Evolutionary conservation across 2,797 vertebrate genomes (phyloP), one percentile per base, ranked within the genome.

Genomic region (Acipenser oxyrinchus): DNA sequence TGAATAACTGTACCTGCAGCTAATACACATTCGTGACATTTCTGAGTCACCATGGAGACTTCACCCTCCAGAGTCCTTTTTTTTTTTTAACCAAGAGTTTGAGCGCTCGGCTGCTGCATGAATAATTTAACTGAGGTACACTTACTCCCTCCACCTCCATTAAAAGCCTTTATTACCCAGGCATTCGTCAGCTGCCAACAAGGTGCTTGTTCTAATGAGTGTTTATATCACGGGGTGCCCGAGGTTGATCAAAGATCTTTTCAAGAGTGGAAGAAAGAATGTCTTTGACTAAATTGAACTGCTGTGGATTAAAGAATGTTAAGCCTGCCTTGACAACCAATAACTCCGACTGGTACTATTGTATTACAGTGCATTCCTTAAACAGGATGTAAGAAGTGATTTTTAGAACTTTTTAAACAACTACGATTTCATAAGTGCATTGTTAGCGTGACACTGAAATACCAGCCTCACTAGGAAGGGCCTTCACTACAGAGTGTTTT

Each of bases 181-280:
- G 80, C 76, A 77, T 83, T 83, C 73, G 70, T 79, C 81, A 76
- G 81, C 78, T 76, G 74, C 79, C 75, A 9, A 70, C 72, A 74
- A 80, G 79, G 78, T 79, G 72, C 71, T 75, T 72, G 79, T 81
- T 80, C 79, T 85, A 81, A 85, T 82, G 78, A 84, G 83, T 86
- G 80, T 81, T 83, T 12, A 58, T 58, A 48, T 49, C 12, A n/a
- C 15, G 37, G 60, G 61, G 60, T 23, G 50, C 52, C 13, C 23
- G 50, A 74, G 76, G 82, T 81, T 76, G 82, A 73, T 71, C 66
- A 74, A 70, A 68, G 74, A 72, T 73, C 75, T 70, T 67, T 71
- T 82, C 68, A 69, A 64, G 52, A 82, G 57, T 64, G 80, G 77
- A 72, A 83, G 79, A 78, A 79, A 79, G 76, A 72, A 66, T 15